Conservation (phyloP, 2,113 vertebrate genomes). For the Anolis sagrei region DNA sequence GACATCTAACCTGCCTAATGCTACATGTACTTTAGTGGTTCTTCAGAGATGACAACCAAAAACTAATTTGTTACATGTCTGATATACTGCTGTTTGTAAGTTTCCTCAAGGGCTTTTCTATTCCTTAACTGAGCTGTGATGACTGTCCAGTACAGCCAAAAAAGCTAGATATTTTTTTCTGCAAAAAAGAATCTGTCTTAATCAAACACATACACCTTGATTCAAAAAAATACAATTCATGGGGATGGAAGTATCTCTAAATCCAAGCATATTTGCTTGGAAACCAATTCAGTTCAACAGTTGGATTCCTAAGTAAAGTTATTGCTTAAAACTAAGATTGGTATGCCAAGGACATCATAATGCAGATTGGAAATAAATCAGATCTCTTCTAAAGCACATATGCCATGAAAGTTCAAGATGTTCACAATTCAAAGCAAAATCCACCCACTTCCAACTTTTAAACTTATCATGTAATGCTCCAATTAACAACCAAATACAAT, state of each 20-base stretch:
- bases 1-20: not conserved
- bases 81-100: no score
- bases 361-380: not conserved
- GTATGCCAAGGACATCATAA: not conserved
- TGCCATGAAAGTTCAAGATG: not conserved
- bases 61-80: not conserved
- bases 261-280: not conserved
- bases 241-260: not conserved
- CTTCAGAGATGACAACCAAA: not conserved
- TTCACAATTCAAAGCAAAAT: not conserved
- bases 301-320: not conserved
- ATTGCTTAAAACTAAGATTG: not conserved
- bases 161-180: not conserved
- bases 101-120: not conserved
- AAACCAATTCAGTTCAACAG: not conserved
- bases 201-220: no score
- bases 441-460: not conserved
- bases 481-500: not conserved
- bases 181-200: not conserved
- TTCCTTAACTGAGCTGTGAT: not conserved
- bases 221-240: not conserved
- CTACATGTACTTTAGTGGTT: not conserved
- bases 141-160: not conserved
- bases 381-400: not conserved
- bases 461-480: not conserved